Base-by-base conservation (phyloP, 2,113 vertebrate species). In the Donacobius atricapilla region DNA sequence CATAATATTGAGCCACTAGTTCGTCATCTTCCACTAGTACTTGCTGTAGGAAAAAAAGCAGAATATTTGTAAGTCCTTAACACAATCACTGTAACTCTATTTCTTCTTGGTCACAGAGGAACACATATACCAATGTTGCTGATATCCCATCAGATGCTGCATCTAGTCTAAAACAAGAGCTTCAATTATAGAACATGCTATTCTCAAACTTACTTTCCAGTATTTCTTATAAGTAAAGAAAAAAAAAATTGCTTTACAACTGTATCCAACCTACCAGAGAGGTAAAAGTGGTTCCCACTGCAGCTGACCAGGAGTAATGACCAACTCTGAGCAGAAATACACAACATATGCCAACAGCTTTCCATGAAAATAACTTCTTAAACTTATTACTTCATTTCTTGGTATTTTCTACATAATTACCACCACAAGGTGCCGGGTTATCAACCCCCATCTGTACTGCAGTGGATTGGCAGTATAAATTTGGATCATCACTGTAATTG, bases 341-440 rank as follows among this genome's bases (percentile, higher is more conserved):
- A 33, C 0, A 0, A 53, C 21, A 37, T 4, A 45, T 2, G 4
- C 11, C 42, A 69, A 45, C 3, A 1, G 0, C 44, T 23, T 71
- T 35, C 65, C 51, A 44, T 25, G 8, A 78, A 93, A 87, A 28
- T 37, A 77, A 57, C 70, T 69, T 57, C 61, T 71, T 53, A 68
- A 72, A 83, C 22, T 4, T 73, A 39, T 30, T 51, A 40, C 30
- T 84, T 81, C 8, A 4, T 8, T 35, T 80, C 12, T 42, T 22
- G 9, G 31, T 17, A 72, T 51, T 80, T 83, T 53, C 53, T 40
- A 84, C 11, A 80, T 39, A 84, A 71, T 42, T 7, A 82, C 48
- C 40, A 79, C 20, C 44, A 18, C n/a, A 7, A 86, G 83, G 23
- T 37, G 12, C 31, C 57, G 5, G 3, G 9, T 54, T 83, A 86